These are phyloP conservation scores for Protonemura montana DNA, from an alignment of 2,888 invertebrate genomes.

Conservation along the genomic window DNA sequence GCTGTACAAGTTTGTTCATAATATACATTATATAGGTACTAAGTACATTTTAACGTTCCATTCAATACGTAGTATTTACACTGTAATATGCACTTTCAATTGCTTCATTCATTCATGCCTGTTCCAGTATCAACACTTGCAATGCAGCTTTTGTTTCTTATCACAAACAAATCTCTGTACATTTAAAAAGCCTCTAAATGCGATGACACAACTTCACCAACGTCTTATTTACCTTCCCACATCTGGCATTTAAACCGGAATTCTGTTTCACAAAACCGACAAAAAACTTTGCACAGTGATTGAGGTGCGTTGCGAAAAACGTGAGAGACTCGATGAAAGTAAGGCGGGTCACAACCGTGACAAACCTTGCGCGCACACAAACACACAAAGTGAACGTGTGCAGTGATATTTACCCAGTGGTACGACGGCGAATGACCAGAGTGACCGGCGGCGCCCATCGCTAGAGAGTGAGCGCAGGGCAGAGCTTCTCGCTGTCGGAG, in stretches of 20 bases:
- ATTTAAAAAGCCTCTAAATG: background rate
- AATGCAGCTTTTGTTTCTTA: background rate
- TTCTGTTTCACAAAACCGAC: background rate
- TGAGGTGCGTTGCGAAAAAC: background rate
- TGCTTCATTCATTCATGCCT: background rate
- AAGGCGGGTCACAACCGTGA: background rate
- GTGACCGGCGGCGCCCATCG: constrained; percentile 74
- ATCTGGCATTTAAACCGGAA: background rate
- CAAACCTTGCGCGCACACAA: background rate
- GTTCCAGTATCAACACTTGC: background rate
- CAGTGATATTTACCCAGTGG: constrained; percentile 71
- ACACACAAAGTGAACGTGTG: background rate
- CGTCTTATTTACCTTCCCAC: background rate
- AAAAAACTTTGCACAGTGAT: background rate
- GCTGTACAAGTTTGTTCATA: too few relatives aligned
- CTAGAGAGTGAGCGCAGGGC: constrained; percentile 89
- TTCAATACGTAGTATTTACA: too few relatives aligned
- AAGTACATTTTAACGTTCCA: too few relatives aligned
- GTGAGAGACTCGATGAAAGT: background rate
- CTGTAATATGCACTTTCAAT: background rate
- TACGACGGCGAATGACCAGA: constrained; percentile 69
- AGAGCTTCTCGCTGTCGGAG: constrained; percentile 89
- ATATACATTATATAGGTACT: too few relatives aligned
- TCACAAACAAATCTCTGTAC: background rate
- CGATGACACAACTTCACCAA: background rate